Conservation (phyloP, 2,888 invertebrate species). For the Protophormia terraenovae region DNA sequence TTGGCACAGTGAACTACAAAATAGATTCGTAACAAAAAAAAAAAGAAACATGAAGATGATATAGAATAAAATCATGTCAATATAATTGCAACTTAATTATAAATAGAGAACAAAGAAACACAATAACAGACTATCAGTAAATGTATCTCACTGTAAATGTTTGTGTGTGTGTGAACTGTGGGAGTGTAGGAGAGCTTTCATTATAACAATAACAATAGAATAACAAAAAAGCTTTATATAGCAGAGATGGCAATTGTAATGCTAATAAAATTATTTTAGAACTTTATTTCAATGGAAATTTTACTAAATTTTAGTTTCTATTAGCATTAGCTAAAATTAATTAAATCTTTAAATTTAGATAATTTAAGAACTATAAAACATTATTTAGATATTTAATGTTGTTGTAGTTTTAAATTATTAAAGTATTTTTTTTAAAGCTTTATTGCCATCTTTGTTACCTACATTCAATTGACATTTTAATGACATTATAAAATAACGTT, state of each 20-base stretch:
- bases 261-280: not conserved
- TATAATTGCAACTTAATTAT: constrained; percentile 53
- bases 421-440: not conserved
- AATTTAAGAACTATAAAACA: no score
- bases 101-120: constrained; percentile 55
- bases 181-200: constrained; percentile 24
- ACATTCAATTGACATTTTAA: constrained; percentile 37
- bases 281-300: no score
- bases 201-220: constrained; percentile 5
- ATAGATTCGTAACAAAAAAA: not conserved
- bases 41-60: constrained; percentile 14
- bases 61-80: constrained; percentile 59
- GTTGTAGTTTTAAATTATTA: no score
- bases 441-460: not conserved
- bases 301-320: no score
- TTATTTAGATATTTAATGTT: no score
- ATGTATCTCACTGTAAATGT: not conserved
- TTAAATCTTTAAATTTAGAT: no score
- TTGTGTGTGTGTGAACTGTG: not conserved
- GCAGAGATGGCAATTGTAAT: not conserved
- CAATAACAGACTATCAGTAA: no score
- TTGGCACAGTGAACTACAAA: constrained; percentile 53
- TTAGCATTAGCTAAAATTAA: no score
- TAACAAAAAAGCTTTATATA: constrained; percentile 14
- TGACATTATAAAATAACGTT: not conserved